phyloP scores from a whole-genome alignment of 2,113 vertebrate genomes.

The Terrapene triunguis region DNA sequence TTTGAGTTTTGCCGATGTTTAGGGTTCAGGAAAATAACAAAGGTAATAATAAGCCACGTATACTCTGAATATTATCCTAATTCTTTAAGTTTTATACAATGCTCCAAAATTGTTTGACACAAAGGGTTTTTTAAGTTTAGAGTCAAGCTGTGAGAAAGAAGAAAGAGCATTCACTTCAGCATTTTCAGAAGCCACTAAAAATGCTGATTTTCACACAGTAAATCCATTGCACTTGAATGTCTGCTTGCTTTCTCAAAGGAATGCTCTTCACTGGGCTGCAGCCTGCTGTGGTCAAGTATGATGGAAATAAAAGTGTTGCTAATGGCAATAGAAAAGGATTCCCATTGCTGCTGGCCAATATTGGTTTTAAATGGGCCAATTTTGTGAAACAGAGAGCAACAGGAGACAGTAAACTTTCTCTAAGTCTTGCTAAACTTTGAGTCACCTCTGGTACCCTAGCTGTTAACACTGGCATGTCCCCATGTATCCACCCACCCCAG shows the following conservation, averaged over 20 bases:
- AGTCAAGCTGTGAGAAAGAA: slow-evolving; percentile 87
- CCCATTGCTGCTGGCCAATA: slow-evolving; percentile 78
- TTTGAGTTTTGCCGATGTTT: slow-evolving; percentile 1
- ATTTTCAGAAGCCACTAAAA: slow-evolving; percentile 86
- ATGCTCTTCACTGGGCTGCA: slow-evolving; percentile 75
- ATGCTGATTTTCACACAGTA: slow-evolving; percentile 87
- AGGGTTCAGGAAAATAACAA: slow-evolving; percentile 54
- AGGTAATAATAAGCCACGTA: slow-evolving; percentile 23
- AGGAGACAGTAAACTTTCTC: slow-evolving; percentile 82
- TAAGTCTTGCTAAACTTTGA: slow-evolving; percentile 73
- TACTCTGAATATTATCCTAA: background rate
- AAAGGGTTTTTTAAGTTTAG: slow-evolving; percentile 67
- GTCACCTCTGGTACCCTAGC: slow-evolving; percentile 72
- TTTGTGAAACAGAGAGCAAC: slow-evolving; percentile 73
- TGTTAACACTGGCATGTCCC: slow-evolving; percentile 38
- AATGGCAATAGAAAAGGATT: slow-evolving; percentile 84
- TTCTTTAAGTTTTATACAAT: slow-evolving; percentile 47
- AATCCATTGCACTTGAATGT: slow-evolving; percentile 82
- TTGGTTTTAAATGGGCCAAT: slow-evolving; percentile 76
- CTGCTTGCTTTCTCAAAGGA: slow-evolving; percentile 82
- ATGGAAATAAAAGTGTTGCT: slow-evolving; percentile 81
- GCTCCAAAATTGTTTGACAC: slow-evolving; percentile 63
- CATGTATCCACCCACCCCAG: background rate
- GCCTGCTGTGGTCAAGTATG: slow-evolving; percentile 80
- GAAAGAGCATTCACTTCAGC: slow-evolving; percentile 85